Base-by-base conservation (phyloP, 2,888 invertebrate genomes). In the Lycaena phlaeas region DNA sequence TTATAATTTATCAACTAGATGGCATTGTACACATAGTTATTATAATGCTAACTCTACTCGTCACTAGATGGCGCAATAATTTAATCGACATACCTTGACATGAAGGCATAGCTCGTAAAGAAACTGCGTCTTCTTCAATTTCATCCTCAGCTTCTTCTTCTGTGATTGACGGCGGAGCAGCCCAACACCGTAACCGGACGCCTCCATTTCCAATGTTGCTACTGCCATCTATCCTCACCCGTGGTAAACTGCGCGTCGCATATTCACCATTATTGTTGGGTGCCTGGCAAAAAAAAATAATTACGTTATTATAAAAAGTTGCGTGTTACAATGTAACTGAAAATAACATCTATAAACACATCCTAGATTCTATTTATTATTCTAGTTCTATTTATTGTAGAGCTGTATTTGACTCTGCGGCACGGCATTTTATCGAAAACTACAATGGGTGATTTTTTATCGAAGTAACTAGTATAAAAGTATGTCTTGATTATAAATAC, bases 221-320 rank as follows among this genome's bases (percentile, higher is more conserved):
- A 1, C 91, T 90, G 14, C 88, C 90, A 64, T 92, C 92, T 49
- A 92, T 73, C 40, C 92, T 86, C 36, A 91, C 88, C 9, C 90
- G 85, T 14, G 90, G 90, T 44, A 90, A 68, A 51, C 84, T 84
- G 31, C 71, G 60, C 6, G 84, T 68, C 27, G 77, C 61, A 48
- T 79, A 81, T 45, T 81, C 81, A 25, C 74, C 77, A 43, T 78
- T 79, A 50, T 73, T 79, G 56, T 73, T 81, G 36, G 67, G 61
- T 18, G 54, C 57, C 79, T 81, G 66, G 9, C 37, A 54, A 57
- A 47, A 26, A 54, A 48, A 49, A 52, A 34, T 18, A 10, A 10
- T 22, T 27, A 3, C 22, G 29, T 30, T 30, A 15, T 9, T 1
- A n/a, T n/a, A n/a, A 11, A 15, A 18, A 18, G 6, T 4, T 18